These are phyloP conservation scores for Nannoperca australis DNA, from an alignment of 2,797 vertebrate genomes.

Conservation along the genomic window DNA sequence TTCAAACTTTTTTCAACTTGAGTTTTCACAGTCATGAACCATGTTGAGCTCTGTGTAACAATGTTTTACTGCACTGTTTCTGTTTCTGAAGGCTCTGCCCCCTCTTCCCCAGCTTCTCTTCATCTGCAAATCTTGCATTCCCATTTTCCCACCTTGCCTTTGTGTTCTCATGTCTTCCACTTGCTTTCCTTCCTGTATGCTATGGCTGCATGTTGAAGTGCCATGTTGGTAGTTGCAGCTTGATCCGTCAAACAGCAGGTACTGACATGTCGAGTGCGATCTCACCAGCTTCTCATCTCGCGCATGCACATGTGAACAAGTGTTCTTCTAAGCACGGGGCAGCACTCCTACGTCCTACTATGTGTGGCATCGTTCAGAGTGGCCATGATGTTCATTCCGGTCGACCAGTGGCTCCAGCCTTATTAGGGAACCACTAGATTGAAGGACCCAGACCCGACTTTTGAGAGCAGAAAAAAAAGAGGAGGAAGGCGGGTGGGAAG, in stretches of 20 bases:
- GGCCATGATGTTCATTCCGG: slow-evolving; percentile 60
- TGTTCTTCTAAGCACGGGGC: neutral
- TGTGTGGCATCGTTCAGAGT: neutral
- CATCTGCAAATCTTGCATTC: slow-evolving; percentile 7
- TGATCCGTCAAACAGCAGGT: slow-evolving; percentile 31
- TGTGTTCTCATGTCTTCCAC: slow-evolving; percentile 16
- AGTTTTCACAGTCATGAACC: neutral
- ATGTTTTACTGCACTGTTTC: neutral
- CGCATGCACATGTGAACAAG: neutral
- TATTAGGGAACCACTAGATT: slow-evolving; percentile 68
- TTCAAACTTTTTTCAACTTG: neutral
- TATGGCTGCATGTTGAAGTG: neutral
- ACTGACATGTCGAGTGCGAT: neutral
- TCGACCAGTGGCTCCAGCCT: slow-evolving; percentile 55
- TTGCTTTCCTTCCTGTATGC: slow-evolving; percentile 7
- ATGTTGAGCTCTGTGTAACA: neutral
- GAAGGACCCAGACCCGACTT: slow-evolving; percentile 56
- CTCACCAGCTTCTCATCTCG: slow-evolving; percentile 4
- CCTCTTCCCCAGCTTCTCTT: neutral
- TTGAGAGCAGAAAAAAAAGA: slow-evolving; percentile 38
- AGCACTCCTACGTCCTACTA: neutral
- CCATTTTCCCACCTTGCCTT: neutral
- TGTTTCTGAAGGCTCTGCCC: neutral
- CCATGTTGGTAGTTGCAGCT: neutral
- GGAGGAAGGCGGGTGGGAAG: slow-evolving; percentile 5